A percentile compares a stretch with the other conserved stretches of the same genome.
phyloP scores from a whole-genome alignment of 2,888 invertebrate species.

The Ophion costatus region DNA sequence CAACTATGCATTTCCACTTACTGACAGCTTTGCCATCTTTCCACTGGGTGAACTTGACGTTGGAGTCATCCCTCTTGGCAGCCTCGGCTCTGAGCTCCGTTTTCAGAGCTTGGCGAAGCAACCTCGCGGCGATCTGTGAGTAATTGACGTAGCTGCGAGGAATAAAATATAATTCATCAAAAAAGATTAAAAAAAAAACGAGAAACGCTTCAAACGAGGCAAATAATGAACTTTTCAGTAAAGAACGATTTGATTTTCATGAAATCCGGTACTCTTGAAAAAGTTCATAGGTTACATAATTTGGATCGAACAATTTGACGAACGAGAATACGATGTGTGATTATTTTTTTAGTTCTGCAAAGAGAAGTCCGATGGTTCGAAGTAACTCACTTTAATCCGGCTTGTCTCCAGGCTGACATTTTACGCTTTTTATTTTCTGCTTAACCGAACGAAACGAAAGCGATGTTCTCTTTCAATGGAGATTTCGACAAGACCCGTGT shows the following conservation, averaged over 20 bases:
- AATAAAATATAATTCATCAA: background rate
- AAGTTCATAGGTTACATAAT: slow-evolving; percentile 67
- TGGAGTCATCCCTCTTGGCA: slow-evolving; percentile 89
- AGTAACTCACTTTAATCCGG: slow-evolving; percentile 90
- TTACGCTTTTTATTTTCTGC: slow-evolving; percentile 75
- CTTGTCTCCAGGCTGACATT: slow-evolving; percentile 94
- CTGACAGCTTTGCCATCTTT: slow-evolving; percentile 94
- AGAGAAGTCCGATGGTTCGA: slow-evolving; percentile 75
- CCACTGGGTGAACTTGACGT: slow-evolving; percentile 95
- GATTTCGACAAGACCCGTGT: background rate
- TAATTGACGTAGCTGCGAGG: slow-evolving; percentile 96
- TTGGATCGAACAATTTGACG: slow-evolving; percentile 6
- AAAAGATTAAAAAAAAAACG: background rate
- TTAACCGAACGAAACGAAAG: slow-evolving; percentile 22
- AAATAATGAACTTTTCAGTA: background rate
- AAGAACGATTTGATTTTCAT: slow-evolving; percentile 13
- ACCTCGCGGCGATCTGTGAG: slow-evolving; percentile 95
- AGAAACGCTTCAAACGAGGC: background rate
- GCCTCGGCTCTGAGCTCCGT: slow-evolving; percentile 90
- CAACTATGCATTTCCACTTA: slow-evolving; percentile 85
- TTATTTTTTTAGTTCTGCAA: background rate
- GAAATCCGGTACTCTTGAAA: slow-evolving; percentile 33
- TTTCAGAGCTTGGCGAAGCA: slow-evolving; percentile 92
- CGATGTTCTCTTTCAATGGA: slow-evolving; percentile 19
- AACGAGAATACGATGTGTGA: slow-evolving; percentile 12